phyloP scores from a whole-genome alignment of 37 sponge, comb jelly and placozoan species.

The Geodia barretti region DNA sequence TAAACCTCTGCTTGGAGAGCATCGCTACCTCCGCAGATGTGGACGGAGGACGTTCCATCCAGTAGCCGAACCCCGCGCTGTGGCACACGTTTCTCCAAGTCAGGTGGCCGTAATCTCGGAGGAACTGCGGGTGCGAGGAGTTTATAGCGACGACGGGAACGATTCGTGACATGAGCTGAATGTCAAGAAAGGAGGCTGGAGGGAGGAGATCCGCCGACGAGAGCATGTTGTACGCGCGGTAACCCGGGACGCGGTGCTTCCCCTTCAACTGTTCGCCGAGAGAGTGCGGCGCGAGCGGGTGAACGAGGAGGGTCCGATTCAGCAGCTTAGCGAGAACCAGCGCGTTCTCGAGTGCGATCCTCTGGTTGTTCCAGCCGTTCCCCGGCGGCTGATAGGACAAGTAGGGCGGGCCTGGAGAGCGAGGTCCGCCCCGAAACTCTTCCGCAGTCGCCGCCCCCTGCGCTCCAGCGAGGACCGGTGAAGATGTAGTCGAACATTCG shows the following conservation, averaged over 20 bases:
- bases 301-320: constrained; percentile 82
- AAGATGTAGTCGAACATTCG: not conserved
- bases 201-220: constrained; percentile 59
- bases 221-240: constrained; percentile 72
- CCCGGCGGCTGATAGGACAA: constrained; percentile 87
- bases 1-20: constrained; percentile 47
- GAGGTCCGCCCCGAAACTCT: too few species aligned
- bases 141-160: constrained; percentile 48
- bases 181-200: constrained; percentile 62
- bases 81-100: constrained; percentile 83
- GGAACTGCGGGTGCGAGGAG: constrained; percentile 50
- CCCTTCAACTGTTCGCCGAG: constrained; percentile 44
- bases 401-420: constrained; percentile 3
- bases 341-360: constrained; percentile 82
- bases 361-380: constrained; percentile 93
- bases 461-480: not conserved
- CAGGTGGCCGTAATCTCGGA: constrained; percentile 21
- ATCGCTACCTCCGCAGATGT: constrained; percentile 33
- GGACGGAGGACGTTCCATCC: constrained; percentile 67
- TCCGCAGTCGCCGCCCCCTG: not conserved
- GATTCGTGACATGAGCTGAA: constrained; percentile 54
- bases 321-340: constrained; percentile 70
- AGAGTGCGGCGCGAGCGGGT: constrained; percentile 80
- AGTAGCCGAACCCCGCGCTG: constrained; percentile 78
- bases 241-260: constrained; percentile 37